Evolutionary conservation across 2,797 vertebrate species (phyloP).

Genomic region (Falco columbarius): DNA sequence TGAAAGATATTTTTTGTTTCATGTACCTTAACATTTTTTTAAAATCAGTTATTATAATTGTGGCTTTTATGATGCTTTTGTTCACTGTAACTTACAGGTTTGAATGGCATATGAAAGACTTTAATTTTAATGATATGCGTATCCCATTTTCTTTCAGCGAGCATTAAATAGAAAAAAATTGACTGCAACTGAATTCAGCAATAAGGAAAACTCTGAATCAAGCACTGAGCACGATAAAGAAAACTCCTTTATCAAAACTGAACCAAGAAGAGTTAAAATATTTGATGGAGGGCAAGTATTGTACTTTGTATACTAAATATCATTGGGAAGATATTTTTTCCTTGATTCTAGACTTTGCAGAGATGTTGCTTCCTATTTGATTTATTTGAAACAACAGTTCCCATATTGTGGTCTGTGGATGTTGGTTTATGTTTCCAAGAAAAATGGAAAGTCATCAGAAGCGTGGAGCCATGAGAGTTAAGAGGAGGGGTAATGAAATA

Average conservation of each 20-base stretch:
- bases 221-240: conserved; percentile 93
- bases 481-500: background rate
- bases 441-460: conserved; percentile 55
- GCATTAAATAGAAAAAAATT: conserved; percentile 84
- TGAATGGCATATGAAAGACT: background rate
- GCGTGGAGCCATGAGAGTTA: conserved; percentile 1
- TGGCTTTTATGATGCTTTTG: background rate
- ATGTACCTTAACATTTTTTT: background rate
- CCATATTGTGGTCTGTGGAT: background rate
- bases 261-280: conserved; percentile 96
- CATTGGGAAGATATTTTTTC: background rate
- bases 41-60: background rate
- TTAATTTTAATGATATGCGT: conserved; percentile 46
- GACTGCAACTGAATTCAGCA: conserved; percentile 82
- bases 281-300: conserved; percentile 96
- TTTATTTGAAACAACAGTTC: conserved; percentile 54
- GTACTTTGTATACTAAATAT: conserved; percentile 65
- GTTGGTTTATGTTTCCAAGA: conserved; percentile 48
- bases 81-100: background rate
- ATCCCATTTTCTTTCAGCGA: conserved; percentile 80
- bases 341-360: background rate
- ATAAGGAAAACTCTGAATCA: conserved; percentile 87
- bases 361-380: conserved; percentile 49
- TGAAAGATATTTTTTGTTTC: background rate
- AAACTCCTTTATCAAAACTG: conserved; percentile 83